Conservation (phyloP, 2,888 invertebrate genomes). For the Lasioglossum leucozonium region DNA sequence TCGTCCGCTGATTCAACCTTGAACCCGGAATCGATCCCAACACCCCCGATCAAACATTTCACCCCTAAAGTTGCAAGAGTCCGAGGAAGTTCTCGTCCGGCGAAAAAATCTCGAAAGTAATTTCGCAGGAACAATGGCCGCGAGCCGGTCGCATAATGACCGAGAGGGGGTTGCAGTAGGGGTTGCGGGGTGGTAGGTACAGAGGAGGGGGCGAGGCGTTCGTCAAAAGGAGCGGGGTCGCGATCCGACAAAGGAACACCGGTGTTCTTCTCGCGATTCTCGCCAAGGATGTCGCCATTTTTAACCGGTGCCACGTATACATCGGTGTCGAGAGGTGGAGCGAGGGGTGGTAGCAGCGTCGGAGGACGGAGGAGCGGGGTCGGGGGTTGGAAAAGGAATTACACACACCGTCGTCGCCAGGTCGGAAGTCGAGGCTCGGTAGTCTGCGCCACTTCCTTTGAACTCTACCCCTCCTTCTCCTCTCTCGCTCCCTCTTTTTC, state of each 20-base stretch:
- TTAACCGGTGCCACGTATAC: constrained; percentile 54
- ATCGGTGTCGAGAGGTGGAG: constrained; percentile 40
- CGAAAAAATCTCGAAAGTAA: constrained; percentile 25
- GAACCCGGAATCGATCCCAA: not conserved
- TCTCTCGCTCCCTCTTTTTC: constrained; percentile 57
- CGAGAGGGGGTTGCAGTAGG: constrained; percentile 12
- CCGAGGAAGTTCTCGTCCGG: not conserved
- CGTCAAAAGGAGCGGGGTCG: constrained; percentile 48
- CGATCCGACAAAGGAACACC: constrained; percentile 44
- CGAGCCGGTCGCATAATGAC: constrained; percentile 40
- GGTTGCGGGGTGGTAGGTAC: not conserved
- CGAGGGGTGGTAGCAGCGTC: constrained; percentile 7
- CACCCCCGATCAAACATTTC: not conserved
- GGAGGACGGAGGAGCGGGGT: constrained; percentile 30
- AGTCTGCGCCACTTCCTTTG: constrained; percentile 80
- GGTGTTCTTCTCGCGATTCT: constrained; percentile 55
- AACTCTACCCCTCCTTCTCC: constrained; percentile 75
- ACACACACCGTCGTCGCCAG: constrained; percentile 64
- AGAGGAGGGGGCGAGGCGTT: not conserved
- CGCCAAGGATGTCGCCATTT: constrained; percentile 59
- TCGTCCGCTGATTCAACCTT: not conserved
- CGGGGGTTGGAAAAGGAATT: constrained; percentile 47
- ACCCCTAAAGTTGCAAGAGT: not conserved
- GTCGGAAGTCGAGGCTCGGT: constrained; percentile 70
- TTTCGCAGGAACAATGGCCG: constrained; percentile 37